These are phyloP conservation scores for Allophyes oxyacanthae DNA, from an alignment of 2,888 invertebrate species.

Conservation along the genomic window DNA sequence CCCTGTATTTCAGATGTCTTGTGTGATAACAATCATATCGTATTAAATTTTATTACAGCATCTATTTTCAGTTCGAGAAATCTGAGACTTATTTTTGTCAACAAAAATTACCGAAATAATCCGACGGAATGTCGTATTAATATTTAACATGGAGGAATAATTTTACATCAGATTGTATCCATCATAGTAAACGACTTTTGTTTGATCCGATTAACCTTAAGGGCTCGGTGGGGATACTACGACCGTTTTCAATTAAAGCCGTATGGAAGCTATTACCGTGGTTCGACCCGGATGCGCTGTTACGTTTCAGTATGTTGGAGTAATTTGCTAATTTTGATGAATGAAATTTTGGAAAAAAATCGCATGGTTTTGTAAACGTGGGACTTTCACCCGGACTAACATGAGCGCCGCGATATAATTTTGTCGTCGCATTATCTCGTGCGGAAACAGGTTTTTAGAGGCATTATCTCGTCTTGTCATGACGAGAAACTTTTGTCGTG, in stretches of 20 bases:
- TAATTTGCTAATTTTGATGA: conserved; percentile 9
- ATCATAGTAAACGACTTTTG: conserved; percentile 36
- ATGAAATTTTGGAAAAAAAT: too few species aligned
- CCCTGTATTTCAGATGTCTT: too few species aligned
- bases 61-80: neutral
- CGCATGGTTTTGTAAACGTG: too few species aligned
- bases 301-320: conserved; percentile 19
- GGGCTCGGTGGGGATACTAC: conserved; percentile 10
- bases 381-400: too few species aligned
- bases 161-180: conserved; percentile 2
- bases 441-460: too few species aligned
- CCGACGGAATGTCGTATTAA: neutral
- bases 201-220: conserved; percentile 23
- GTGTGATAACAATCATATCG: too few species aligned
- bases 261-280: conserved; percentile 17
- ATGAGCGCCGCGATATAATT: too few species aligned
- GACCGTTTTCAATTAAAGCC: conserved; percentile 45
- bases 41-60: neutral
- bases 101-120: neutral
- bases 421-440: too few species aligned
- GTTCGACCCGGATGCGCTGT: conserved; percentile 27
- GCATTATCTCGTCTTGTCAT: too few species aligned
- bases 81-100: neutral
- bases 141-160: neutral
- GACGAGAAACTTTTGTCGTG: too few species aligned